A percentile compares a stretch with the other conserved stretches of the same genome.
Evolutionary conservation across 1,140 invertebrate genomes (phyloP).

Genomic region (Philaenus spumarius): DNA sequence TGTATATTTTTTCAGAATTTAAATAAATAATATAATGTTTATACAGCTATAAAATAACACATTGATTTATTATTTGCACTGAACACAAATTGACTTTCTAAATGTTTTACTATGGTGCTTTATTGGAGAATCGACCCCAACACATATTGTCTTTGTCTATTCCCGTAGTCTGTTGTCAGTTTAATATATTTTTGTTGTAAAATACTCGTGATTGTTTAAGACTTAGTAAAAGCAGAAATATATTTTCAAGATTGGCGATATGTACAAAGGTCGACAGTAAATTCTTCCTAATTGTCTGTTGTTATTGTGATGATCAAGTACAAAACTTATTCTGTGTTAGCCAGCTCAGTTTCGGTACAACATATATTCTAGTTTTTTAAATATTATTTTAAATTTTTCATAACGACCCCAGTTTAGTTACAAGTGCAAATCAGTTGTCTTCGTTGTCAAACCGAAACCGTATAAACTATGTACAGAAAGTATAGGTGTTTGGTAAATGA

Average conservation of each 20-base stretch:
- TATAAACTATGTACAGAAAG: slow-evolving; percentile 5
- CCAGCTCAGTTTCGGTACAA: not conserved
- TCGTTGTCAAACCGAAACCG: slow-evolving; percentile 2
- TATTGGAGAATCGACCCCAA: not conserved
- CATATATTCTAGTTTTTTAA: not conserved
- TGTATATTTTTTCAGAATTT: not conserved
- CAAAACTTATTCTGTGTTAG: slow-evolving; percentile 10
- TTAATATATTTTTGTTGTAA: not conserved
- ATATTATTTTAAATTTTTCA: not conserved
- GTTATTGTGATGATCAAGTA: slow-evolving; percentile 8
- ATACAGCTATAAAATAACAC: no score
- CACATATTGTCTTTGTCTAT: not conserved
- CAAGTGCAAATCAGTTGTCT: slow-evolving; percentile 1
- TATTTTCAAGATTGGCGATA: slow-evolving; percentile 2
- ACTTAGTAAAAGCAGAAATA: not conserved
- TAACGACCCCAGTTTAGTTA: not conserved
- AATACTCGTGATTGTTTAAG: not conserved
- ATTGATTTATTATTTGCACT: no score
- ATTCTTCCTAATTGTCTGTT: slow-evolving; percentile 4
- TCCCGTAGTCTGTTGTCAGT: not conserved
- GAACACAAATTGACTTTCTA: no score
- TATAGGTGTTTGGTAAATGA: not conserved
- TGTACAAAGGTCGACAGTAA: slow-evolving; percentile 11
- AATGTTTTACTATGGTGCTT: not conserved
- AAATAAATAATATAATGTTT: slow-evolving; percentile 1